A percentile compares a stretch with the other conserved stretches of the same genome.
phyloP scores from a whole-genome alignment of 1,140 invertebrate genomes.

The Sarcophaga bullata region DNA sequence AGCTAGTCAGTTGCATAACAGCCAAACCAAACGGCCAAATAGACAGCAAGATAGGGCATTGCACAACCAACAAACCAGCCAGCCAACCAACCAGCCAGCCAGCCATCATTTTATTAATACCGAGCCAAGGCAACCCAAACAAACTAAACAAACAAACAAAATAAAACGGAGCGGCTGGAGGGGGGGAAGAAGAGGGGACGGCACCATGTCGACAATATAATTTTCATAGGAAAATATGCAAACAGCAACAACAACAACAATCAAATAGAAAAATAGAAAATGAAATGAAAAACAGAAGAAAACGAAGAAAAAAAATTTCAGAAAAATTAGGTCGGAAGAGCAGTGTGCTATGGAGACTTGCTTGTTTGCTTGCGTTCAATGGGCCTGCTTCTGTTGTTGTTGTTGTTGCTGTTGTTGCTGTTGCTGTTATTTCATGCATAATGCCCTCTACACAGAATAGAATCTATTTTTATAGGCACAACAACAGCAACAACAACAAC shows the following conservation, averaged over 20 bases:
- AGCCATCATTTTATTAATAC: background rate
- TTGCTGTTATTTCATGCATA: constrained; percentile 16
- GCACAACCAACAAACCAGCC: constrained; percentile 13
- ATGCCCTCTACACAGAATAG: constrained; percentile 32
- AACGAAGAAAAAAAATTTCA: background rate
- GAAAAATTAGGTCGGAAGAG: constrained; percentile 35
- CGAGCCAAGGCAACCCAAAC: background rate
- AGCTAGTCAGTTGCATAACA: no score
- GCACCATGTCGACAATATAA: background rate
- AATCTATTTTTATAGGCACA: constrained; percentile 27
- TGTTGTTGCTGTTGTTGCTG: no score
- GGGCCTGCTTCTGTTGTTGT: background rate
- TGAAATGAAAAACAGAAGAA: no score
- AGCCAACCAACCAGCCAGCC: no score
- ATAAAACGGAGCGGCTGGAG: no score
- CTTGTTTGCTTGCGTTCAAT: constrained; percentile 5
- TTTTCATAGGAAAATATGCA: constrained; percentile 16
- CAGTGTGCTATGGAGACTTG: constrained; percentile 36
- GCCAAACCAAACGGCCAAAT: no score
- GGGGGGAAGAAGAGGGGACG: background rate
- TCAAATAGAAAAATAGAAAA: background rate
- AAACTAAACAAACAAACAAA: background rate
- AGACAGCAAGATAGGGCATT: no score
- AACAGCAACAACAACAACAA: background rate
- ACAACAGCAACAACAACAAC: background rate